Conservation (phyloP, 2,113 vertebrate genomes). For the Pontoporia blainvillei region DNA sequence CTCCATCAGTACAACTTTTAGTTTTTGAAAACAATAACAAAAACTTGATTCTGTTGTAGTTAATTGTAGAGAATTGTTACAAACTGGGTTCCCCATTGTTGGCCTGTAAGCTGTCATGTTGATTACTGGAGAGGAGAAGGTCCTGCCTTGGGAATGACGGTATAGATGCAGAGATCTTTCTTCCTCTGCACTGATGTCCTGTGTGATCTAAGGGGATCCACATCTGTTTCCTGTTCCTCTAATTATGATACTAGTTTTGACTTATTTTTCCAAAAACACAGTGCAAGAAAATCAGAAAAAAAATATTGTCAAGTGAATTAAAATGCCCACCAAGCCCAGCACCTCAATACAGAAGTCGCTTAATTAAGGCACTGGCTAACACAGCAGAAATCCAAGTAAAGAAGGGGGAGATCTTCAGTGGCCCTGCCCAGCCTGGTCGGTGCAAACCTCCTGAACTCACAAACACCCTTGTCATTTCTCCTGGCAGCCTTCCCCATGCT, state of each 20-base stretch:
- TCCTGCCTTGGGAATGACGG: neutral
- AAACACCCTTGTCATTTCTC: constrained; percentile 61
- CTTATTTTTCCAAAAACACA: neutral
- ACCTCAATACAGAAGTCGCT: neutral
- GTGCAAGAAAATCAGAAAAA: neutral
- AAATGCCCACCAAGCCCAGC: neutral
- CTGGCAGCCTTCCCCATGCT: constrained; percentile 27
- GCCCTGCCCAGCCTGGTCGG: neutral
- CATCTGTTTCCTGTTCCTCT: neutral
- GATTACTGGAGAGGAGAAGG: neutral
- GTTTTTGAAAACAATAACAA: neutral
- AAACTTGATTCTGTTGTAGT: neutral
- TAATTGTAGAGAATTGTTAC: neutral
- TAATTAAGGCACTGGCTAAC: neutral
- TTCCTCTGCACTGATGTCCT: neutral
- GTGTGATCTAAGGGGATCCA: neutral
- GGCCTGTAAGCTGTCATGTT: neutral
- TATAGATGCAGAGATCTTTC: neutral
- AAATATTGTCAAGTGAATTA: neutral
- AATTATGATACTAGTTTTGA: neutral
- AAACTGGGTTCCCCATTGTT: neutral
- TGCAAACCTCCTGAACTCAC: constrained; percentile 7
- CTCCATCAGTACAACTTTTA: neutral
- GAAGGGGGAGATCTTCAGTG: neutral
- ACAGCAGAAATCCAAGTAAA: constrained; percentile 1